Conservation (phyloP, 2,888 invertebrate genomes). For the Tenthredo notha region DNA sequence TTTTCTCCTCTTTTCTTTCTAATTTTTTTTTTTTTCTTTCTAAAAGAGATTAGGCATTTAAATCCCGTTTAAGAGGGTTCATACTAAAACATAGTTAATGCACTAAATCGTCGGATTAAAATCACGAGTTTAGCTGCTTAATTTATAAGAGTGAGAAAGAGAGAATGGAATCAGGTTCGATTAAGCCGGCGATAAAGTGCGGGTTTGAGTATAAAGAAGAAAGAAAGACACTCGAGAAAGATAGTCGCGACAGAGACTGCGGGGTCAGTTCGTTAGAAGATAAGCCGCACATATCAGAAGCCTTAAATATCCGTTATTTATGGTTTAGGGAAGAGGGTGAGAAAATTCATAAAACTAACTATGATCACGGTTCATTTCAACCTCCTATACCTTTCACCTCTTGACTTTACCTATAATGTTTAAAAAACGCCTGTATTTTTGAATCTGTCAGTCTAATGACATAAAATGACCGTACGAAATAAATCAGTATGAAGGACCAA, state of each 20-base stretch:
- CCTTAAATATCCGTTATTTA: slow-evolving; percentile 15
- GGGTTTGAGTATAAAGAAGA: slow-evolving; percentile 8
- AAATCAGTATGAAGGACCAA: too few relatives aligned
- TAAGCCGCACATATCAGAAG: background rate
- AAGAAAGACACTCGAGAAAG: slow-evolving; percentile 37
- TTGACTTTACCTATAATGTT: background rate
- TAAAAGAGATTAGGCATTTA: background rate
- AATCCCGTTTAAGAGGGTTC: background rate
- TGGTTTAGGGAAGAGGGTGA: background rate
- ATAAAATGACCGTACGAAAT: too few relatives aligned
- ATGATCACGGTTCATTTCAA: background rate
- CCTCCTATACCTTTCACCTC: background rate
- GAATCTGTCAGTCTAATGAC: too few relatives aligned
- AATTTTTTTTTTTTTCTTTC: background rate
- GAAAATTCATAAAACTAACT: background rate
- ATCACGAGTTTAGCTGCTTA: background rate
- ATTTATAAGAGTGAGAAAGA: background rate
- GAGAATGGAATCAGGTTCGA: slow-evolving; percentile 11
- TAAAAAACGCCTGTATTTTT: too few relatives aligned
- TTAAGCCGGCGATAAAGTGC: slow-evolving; percentile 29
- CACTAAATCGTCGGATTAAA: background rate
- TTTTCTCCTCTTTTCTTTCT: background rate
- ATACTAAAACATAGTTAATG: background rate
- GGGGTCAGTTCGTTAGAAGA: slow-evolving; percentile 37
- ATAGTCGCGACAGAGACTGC: slow-evolving; percentile 8